Evolutionary conservation across 2,888 invertebrate species (phyloP).

Genomic region (Polyommatus icarus): DNA sequence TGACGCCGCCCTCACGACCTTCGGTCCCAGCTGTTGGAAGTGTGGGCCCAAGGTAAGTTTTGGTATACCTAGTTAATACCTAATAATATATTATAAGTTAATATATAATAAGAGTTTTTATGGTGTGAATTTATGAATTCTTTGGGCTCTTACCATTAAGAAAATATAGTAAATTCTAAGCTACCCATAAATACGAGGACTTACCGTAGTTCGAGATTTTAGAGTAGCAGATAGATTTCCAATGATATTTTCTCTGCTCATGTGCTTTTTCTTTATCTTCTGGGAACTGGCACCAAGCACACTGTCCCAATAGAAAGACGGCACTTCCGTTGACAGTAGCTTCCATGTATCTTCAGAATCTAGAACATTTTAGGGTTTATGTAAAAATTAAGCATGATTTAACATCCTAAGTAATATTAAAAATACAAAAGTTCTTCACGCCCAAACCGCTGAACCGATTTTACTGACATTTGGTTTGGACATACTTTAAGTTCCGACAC

Average conservation of each 20-base stretch:
- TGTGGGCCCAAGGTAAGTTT: too few species aligned
- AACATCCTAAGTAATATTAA: neutral
- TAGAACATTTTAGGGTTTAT: neutral
- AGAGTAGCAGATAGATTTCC: neutral
- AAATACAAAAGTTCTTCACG: neutral
- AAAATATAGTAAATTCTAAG: too few species aligned
- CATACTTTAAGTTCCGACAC: neutral
- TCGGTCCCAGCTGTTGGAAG: too few species aligned
- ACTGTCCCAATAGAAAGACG: neutral
- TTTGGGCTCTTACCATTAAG: too few species aligned
- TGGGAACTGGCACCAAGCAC: neutral
- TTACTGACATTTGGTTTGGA: neutral
- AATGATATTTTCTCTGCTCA: neutral
- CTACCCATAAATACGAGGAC: too few species aligned
- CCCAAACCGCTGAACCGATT: too few species aligned
- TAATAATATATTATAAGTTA: too few species aligned
- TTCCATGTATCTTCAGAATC: neutral
- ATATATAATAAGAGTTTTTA: too few species aligned
- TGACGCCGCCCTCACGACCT: too few species aligned
- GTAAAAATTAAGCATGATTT: too few species aligned
- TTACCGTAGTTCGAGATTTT: neutral
- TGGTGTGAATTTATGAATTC: too few species aligned
- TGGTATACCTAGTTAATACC: too few species aligned
- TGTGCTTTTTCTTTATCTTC: slow-evolving; percentile 3
- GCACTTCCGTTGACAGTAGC: neutral